A percentile compares a stretch with the other conserved stretches of the same genome.
These are phyloP conservation scores for Oreotrochilus melanogaster DNA, from an alignment of 2,113 vertebrate genomes.

Conservation along the genomic window DNA sequence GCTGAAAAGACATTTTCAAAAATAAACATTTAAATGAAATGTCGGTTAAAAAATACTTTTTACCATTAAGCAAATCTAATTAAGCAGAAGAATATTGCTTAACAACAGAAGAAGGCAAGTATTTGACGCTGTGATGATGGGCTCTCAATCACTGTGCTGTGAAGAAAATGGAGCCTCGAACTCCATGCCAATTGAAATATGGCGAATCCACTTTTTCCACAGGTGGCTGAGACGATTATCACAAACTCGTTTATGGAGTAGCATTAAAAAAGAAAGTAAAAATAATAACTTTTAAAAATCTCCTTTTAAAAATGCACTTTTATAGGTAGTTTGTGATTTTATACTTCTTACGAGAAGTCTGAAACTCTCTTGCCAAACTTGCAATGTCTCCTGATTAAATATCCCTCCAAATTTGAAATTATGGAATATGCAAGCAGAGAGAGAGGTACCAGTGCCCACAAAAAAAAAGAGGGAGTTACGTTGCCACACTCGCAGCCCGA, in stretches of 20 bases:
- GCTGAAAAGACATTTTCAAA: neutral
- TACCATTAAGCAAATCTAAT: neutral
- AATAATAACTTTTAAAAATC: too few relatives aligned
- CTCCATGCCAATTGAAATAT: neutral
- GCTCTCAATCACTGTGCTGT: neutral
- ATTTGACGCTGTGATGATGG: neutral
- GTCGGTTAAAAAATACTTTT: neutral
- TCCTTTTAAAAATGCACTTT: neutral
- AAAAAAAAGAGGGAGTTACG: rapidly evolving
- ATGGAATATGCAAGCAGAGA: rapidly evolving
- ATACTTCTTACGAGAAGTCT: neutral
- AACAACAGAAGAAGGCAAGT: neutral
- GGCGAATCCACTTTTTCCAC: neutral
- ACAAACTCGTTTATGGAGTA: neutral
- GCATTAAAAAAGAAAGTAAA: neutral
- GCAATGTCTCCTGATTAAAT: too few relatives aligned
- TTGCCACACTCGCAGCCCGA: rapidly evolving
- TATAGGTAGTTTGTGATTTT: neutral
- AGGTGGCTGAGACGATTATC: neutral
- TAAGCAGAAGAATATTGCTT: neutral
- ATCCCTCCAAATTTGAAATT: too few relatives aligned
- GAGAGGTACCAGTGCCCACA: rapidly evolving
- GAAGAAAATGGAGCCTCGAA: neutral
- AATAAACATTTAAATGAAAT: neutral
- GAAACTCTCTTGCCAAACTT: rapidly evolving